These are phyloP conservation scores for Lasioglossum calceatum DNA, from an alignment of 2,888 invertebrate genomes.

Conservation along the genomic window DNA sequence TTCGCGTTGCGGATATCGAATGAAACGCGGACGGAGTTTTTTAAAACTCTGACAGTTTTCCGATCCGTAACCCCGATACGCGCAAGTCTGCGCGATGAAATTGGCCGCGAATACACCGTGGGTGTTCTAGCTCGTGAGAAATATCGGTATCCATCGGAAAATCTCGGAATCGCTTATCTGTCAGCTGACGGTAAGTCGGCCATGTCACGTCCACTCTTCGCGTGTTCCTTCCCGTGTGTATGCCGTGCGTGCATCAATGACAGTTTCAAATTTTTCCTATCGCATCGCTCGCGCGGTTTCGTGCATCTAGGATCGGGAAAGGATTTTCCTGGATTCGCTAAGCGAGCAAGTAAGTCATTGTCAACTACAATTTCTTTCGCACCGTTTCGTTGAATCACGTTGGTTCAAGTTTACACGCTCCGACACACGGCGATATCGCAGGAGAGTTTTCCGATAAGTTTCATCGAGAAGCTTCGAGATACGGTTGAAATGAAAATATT, in stretches of 20 bases:
- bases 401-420: not conserved
- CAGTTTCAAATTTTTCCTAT: slow-evolving; percentile 28
- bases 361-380: not conserved
- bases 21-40: not conserved
- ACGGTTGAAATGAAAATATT: not conserved
- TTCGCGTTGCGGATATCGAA: slow-evolving; percentile 6
- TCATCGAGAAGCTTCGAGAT: not conserved
- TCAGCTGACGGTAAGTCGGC: slow-evolving; percentile 61
- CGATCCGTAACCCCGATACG: not conserved
- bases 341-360: slow-evolving; percentile 20
- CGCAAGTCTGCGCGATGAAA: slow-evolving; percentile 26
- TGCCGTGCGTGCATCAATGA: slow-evolving; percentile 13
- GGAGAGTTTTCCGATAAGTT: not conserved
- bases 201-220: slow-evolving; percentile 46
- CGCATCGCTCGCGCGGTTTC: not conserved
- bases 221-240: slow-evolving; percentile 19
- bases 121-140: slow-evolving; percentile 7
- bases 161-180: slow-evolving; percentile 54
- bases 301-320: no score
- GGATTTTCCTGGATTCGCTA: not conserved
- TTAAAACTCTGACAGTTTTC: not conserved
- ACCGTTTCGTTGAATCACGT: not conserved
- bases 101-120: slow-evolving; percentile 1
- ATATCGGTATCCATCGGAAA: slow-evolving; percentile 20
- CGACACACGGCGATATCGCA: not conserved